Evolutionary conservation across 30 jellyfish, hydroid and myxozoan species (phyloP), one percentile per base, ranked within the genome.

Genomic region (Pelagia noctiluca): DNA sequence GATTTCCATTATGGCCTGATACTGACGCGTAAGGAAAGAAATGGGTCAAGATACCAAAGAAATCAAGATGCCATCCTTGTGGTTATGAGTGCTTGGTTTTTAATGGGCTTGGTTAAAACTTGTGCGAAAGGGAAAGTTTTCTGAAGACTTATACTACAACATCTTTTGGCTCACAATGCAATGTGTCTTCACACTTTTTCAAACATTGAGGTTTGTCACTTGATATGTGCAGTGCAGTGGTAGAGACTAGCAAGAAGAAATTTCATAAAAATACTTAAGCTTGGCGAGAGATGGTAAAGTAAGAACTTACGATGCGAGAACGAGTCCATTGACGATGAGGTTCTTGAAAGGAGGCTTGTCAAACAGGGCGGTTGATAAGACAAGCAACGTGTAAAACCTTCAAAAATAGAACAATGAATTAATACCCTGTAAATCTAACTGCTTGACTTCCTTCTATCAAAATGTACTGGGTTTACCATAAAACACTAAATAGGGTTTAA

Each of bases 301-400:
- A 42, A 31, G 13, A 62, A 87, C 96, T 73, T 83, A 93, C 98
- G 89, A 47, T 5, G 98, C 97, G 2, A 95, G 93, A 4, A 95
- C 99, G 19, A 95, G 87, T 35, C 99, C 99, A 66, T 89, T 89
- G 48, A 89, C 98, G 29, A 95, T 89, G 75, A 89, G 68, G 73
- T 89, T 95, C 78, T 95, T 95, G 90, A 33, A 95, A 2, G 99
- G 99, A 32, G 99, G 97, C 79, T 85, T 77, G 75, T 95, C 89
- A 66, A 95, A 95, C 71, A 95, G 71, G 36, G 96, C 96, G 19
- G 99, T 95, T 33, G 99, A 95, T 19, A 95, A 18, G 28, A 95
- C 99, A 21, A 95, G 85, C 84, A 95, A 81, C 0, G 99, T 95
- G 76, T 95, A 95, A 64, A 95, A 95, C 98, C 98, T 92, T 35